A percentile compares a stretch with the other conserved stretches of the same genome.
phyloP scores from a whole-genome alignment of 2,797 vertebrate species.

The Linurgus olivaceus region DNA sequence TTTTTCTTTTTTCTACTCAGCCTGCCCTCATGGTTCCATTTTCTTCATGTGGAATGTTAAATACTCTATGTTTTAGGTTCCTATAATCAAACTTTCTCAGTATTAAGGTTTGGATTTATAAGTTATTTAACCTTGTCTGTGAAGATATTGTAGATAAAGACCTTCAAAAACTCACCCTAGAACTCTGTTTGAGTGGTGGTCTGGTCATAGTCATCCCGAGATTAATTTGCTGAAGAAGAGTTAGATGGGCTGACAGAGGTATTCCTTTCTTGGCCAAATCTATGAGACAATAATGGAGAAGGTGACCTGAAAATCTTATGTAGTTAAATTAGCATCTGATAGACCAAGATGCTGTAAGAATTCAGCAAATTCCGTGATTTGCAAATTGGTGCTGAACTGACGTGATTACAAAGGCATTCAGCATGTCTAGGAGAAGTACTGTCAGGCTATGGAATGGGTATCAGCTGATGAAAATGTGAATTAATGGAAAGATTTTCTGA shows the following conservation, averaged over 20 bases:
- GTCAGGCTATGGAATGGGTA: neutral
- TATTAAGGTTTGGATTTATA: neutral
- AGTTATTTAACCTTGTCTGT: neutral
- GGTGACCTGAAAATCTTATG: neutral
- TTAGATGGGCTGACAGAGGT: neutral
- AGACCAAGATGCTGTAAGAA: neutral
- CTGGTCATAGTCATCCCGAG: neutral
- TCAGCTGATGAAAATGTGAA: neutral
- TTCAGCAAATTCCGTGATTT: neutral
- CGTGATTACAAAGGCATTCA: neutral
- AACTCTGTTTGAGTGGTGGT: neutral
- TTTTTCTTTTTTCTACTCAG: neutral
- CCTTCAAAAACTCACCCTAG: neutral
- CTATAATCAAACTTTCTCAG: neutral
- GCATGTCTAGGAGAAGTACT: neutral
- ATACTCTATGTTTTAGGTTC: neutral
- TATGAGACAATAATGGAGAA: neutral
- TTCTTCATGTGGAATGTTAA: neutral
- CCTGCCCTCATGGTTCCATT: neutral
- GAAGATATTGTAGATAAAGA: neutral
- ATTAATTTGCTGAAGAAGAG: too few species aligned
- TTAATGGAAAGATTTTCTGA: neutral
- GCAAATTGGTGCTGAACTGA: neutral
- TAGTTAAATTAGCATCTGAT: neutral
- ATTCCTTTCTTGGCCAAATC: neutral